Base-by-base conservation (phyloP, 2,113 vertebrate genomes). In the Hemiprocne comata region DNA sequence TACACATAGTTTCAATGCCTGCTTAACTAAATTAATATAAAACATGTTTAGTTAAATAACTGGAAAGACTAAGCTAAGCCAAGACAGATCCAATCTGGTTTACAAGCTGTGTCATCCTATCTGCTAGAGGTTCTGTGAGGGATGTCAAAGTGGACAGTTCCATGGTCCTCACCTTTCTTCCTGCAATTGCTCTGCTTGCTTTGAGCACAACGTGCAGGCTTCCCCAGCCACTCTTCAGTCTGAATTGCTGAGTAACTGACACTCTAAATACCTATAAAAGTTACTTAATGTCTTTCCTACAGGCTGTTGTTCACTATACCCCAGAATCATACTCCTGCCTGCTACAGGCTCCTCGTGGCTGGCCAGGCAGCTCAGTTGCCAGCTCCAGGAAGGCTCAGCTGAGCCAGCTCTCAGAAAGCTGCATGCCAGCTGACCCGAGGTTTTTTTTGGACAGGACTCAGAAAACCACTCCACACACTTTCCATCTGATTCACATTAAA, bases 391-490 rank as follows among this genome's bases (percentile, higher is more conserved):
- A 54, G 31, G 14, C 24, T 69, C 29, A 50, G 58, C 50, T 53
- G 83, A 90, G 67, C 48, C 79, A 92, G 10, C 54, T 24, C 67
- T 57, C 34, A 25, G 62, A 42, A 75, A 51, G 40, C 79, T 62
- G 50, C 3, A 31, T 77, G 69, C 76, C 89, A 93, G 72, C 51
- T 70, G 76, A 95, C 72, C 51, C 55, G 53, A 84, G 72, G 24
- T 33, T 70, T 80, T 86, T 11, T 55, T 86, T 92, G 89, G 86
- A 73, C 48, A 42, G 40, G 21, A 84, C 28, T 77, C 83, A 95
- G 76, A 76, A 89, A 80, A 66, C 13, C 55, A 34, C 46, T 85
- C 61, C 16, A 61, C 24, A 58, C 40, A 28, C 79, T 85, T 79
- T 42, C 83, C 93, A 76, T 65, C 36, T 53, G 64, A 94, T 50